These are phyloP conservation scores for Empis livida DNA, from an alignment of 2,888 invertebrate genomes.

Conservation along the genomic window DNA sequence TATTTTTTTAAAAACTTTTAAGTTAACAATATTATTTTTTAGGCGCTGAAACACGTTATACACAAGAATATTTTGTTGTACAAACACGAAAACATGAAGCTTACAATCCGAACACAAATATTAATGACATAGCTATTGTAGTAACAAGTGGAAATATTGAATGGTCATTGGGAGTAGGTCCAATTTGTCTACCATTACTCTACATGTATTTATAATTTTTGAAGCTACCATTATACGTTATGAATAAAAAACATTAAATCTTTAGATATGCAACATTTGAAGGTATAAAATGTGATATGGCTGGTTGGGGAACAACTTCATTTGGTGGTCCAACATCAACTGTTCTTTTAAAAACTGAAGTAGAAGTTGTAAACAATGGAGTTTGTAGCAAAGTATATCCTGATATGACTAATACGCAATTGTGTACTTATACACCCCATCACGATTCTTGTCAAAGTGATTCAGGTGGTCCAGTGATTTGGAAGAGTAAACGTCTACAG, in stretches of 20 bases:
- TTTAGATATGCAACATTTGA: slow-evolving; percentile 9
- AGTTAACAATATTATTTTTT: background rate
- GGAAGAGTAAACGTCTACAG: slow-evolving; percentile 33
- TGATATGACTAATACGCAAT: slow-evolving; percentile 16
- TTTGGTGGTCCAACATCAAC: slow-evolving; percentile 40
- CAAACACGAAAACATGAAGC: slow-evolving; percentile 22
- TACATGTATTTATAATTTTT: slow-evolving; percentile 20
- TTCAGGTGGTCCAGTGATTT: slow-evolving; percentile 43
- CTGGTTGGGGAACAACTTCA: slow-evolving; percentile 45
- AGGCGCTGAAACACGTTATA: slow-evolving; percentile 17
- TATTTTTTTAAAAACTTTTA: background rate
- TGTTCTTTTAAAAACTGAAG: slow-evolving; percentile 37
- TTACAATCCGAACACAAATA: slow-evolving; percentile 13
- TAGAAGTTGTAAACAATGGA: slow-evolving; percentile 36
- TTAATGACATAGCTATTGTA: slow-evolving; percentile 43
- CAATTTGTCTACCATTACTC: slow-evolving; percentile 45
- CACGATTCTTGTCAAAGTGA: slow-evolving; percentile 43
- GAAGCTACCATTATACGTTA: too few species aligned
- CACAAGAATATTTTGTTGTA: slow-evolving; percentile 30
- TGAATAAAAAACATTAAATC: too few species aligned
- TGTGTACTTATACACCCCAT: slow-evolving; percentile 39
- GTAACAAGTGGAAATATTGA: slow-evolving; percentile 31
- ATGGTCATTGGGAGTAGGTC: slow-evolving; percentile 42
- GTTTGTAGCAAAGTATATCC: slow-evolving; percentile 32
- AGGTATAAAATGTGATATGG: slow-evolving; percentile 15